A percentile compares a stretch with the other conserved stretches of the same genome.
Conservation (phyloP, 2,113 vertebrate genomes). For the Carettochelys insculpta region DNA sequence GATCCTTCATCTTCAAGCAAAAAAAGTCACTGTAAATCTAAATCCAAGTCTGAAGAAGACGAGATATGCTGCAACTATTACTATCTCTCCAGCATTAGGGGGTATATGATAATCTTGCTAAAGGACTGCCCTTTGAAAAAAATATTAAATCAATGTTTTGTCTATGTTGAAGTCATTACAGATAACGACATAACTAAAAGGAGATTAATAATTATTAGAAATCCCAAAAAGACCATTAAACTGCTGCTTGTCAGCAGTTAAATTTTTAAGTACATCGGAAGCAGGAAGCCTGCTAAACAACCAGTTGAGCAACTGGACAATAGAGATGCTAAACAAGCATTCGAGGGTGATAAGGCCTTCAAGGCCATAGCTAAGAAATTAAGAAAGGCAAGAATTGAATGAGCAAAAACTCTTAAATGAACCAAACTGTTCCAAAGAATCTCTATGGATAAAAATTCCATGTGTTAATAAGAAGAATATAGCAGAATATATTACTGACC, state of each 20-base stretch:
- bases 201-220: constrained; percentile 49
- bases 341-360: too few relatives aligned
- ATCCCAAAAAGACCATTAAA: constrained; percentile 32
- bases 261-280: too few relatives aligned
- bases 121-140: constrained; percentile 46
- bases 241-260: constrained; percentile 35
- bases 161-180: constrained; percentile 44
- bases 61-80: neutral
- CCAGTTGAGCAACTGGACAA: too few relatives aligned
- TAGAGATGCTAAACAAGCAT: too few relatives aligned
- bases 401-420: too few relatives aligned
- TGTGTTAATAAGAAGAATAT: too few relatives aligned
- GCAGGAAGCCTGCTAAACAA: too few relatives aligned
- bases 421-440: too few relatives aligned
- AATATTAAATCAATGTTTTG: constrained; percentile 64
- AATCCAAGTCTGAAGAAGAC: neutral
- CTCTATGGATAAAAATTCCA: too few relatives aligned
- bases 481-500: too few relatives aligned
- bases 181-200: constrained; percentile 48
- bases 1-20: neutral
- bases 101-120: neutral
- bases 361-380: too few relatives aligned
- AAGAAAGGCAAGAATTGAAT: too few relatives aligned
- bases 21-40: constrained; percentile 1
- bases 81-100: neutral